Evolutionary conservation across 2,797 vertebrate species (phyloP).

Genomic region (Xiphophorus birchmanni): DNA sequence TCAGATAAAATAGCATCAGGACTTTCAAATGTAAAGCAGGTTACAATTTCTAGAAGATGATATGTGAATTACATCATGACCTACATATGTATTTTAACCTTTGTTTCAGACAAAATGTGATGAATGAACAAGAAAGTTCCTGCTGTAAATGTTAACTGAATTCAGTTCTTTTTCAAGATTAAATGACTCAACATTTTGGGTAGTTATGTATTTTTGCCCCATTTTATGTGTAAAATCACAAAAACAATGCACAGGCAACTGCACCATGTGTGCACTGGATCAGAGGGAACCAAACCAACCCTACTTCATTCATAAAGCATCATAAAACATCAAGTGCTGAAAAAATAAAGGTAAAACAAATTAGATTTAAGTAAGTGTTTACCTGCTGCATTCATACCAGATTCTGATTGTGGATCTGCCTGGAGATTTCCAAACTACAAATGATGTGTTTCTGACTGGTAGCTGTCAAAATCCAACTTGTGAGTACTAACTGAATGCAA

Average conservation of each 20-base stretch:
- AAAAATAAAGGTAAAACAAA: background rate
- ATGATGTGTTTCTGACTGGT: background rate
- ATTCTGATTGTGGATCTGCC: background rate
- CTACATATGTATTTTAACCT: background rate
- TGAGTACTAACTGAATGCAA: background rate
- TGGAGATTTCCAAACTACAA: background rate
- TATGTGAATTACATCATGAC: background rate
- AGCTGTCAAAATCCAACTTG: background rate
- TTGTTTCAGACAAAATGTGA: background rate
- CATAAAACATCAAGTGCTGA: background rate
- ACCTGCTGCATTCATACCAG: background rate
- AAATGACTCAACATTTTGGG: background rate
- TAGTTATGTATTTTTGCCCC: background rate
- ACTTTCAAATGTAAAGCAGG: background rate
- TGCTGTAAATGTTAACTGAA: background rate
- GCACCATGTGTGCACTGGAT: background rate
- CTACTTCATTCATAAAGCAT: background rate
- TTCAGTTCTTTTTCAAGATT: background rate
- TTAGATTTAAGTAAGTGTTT: background rate
- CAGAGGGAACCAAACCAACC: background rate
- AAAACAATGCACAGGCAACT: background rate
- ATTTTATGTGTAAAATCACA: background rate
- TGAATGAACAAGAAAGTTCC: background rate
- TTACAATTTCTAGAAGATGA: background rate
- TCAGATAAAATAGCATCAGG: background rate